Evolutionary conservation across 1,140 invertebrate species (phyloP).

Genomic region (Eumaeus atala): DNA sequence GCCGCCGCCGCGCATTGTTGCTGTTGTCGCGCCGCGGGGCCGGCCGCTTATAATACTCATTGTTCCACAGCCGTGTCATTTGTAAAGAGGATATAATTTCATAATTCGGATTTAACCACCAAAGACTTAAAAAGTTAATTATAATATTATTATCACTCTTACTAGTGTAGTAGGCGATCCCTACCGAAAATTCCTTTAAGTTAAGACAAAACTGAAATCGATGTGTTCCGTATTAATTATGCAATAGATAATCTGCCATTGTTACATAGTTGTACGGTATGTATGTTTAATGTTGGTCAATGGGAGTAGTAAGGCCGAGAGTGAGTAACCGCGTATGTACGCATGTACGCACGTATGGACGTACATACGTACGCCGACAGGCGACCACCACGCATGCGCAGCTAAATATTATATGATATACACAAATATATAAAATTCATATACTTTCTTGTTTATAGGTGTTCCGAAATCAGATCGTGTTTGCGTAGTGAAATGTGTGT

Average conservation of each 20-base stretch:
- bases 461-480: neutral
- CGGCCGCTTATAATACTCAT: conserved; percentile 55
- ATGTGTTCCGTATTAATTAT: conserved; percentile 57
- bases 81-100: conserved; percentile 29
- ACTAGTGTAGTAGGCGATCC: too few species aligned
- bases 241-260: conserved; percentile 54
- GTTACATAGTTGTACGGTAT: conserved; percentile 41
- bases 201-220: conserved; percentile 30
- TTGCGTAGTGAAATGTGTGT: neutral
- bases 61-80: conserved; percentile 25
- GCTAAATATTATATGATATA: conserved; percentile 6
- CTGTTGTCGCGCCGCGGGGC: conserved; percentile 25
- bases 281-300: conserved; percentile 19
- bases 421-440: conserved; percentile 4
- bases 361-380: neutral
- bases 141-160: conserved; percentile 1
- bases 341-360: neutral
- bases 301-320: too few species aligned
- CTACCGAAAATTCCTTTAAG: too few species aligned
- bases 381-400: neutral
- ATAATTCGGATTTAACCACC: conserved; percentile 41
- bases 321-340: too few species aligned
- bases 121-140: conserved; percentile 36
- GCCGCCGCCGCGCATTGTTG: conserved; percentile 25
- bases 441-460: conserved; percentile 7